These are phyloP conservation scores for Machimus atricapillus DNA, from an alignment of 2,888 invertebrate species.

Conservation along the genomic window DNA sequence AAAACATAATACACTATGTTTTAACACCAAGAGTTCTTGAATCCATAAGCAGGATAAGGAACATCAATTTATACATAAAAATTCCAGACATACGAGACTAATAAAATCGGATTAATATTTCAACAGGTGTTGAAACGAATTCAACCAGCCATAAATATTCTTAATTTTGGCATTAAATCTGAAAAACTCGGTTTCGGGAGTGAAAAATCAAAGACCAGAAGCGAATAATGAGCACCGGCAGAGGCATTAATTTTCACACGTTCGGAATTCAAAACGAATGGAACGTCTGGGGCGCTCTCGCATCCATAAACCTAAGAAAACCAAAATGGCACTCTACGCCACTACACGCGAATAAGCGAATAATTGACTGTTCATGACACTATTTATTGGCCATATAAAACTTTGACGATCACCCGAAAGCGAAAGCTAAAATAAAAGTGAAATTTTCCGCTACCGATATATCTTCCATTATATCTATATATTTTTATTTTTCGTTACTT, in stretches of 20 bases:
- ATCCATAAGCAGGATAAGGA: background rate
- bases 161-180: background rate
- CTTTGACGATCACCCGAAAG: slow-evolving; percentile 47
- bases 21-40: background rate
- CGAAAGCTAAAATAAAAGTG: slow-evolving; percentile 44
- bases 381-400: slow-evolving; percentile 48
- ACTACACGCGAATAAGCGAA: background rate
- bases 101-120: background rate
- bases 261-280: background rate
- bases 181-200: background rate
- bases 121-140: background rate
- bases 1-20: too few species aligned
- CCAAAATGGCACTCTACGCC: background rate
- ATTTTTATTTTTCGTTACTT: background rate
- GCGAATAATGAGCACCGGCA: background rate
- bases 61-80: background rate
- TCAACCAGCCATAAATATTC: background rate
- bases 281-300: background rate
- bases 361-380: slow-evolving; percentile 45
- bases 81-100: background rate
- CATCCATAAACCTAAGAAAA: slow-evolving; percentile 12
- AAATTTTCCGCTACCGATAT: slow-evolving; percentile 28
- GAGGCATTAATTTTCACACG: background rate
- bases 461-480: background rate
- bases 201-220: background rate